Base-by-base conservation (phyloP, 2,888 invertebrate genomes). In the Catocala fraxini region DNA sequence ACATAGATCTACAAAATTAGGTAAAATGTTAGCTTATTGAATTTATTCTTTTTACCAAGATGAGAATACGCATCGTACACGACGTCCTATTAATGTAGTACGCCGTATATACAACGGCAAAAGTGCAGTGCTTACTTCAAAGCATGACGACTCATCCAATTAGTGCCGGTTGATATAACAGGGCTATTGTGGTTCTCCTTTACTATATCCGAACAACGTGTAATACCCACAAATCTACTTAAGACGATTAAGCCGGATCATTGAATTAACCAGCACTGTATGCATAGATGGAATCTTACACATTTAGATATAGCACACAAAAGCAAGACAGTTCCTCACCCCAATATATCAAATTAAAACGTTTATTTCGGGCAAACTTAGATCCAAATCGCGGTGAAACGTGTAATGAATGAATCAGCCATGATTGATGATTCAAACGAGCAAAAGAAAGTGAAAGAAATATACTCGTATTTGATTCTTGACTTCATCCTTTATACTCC, bases 391-490 rank as follows among this genome's bases (percentile, higher is more conserved):
- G 33, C 60, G 12, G 33, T 42, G 46, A 56, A 63, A 56, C 60
- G 59, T 58, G 53, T 65, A 70, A 77, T 71, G 61, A 71, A 77
- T 73, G 64, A 73, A 64, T 68, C 61, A 45, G 25, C 42, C 51
- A 64, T 74, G 75, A 77, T 75, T 62, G 61, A 77, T 72, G 75
- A 61, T 47, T 59, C 33, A 58, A 46, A 61, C 51, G 60, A 63
- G 53, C 48, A 58, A 68, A 69, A 64, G 61, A 62, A 69, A 71
- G 61, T 63, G 57, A 63, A 54, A 60, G 63, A 63, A 63, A 77
- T 66, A 60, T 63, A n/a, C n/a, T n/a, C n/a, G n/a, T n/a, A 60
- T 66, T 65, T 68, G 65, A 72, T 68, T 75, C 68, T 66, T 75
- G 68, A 72, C 68, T 72, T 66, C 47, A 69, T 68, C 59, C 51